Evolutionary conservation across 2,113 vertebrate genomes (phyloP), one percentile per base, ranked within the genome.

Genomic region (Murina feae): DNA sequence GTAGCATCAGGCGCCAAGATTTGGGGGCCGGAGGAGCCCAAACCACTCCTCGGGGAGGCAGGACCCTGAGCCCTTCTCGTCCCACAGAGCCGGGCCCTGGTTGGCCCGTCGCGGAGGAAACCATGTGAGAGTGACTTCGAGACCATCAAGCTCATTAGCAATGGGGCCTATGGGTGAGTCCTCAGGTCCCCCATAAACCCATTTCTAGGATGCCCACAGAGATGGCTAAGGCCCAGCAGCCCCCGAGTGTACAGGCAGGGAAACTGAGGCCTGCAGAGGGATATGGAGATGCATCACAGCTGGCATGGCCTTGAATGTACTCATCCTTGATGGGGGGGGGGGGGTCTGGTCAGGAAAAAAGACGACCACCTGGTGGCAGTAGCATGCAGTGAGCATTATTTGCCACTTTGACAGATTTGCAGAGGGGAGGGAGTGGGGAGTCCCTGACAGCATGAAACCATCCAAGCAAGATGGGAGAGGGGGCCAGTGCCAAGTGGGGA

Each of bases 111-210:
- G 0, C 98, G 99, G 95, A 98, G 99, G 96, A 99, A 99, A 94
- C 99, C 99, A 0, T 98, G 99, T 0, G 99, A 99, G 97, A 99
- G 97, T 0, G 99, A 99, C 97, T 99, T 99, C 53, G 99, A 99
- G 97, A 99, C 99, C 49, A 99, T 99, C 97, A 99, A 99, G 93
- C 98, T 99, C 74, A 99, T 99, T 97, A 99, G 99, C 97, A 99
- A 99, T 0, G 99, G 99, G 17, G 99, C 99, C 60, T 99, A 99
- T 0, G 99, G 99, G 99, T 99, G 98, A 99, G 99, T 86, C 68
- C 32, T 12, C 0, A 4, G n/a, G n/a, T 18, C 16, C 37, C 17
- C 55, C 5, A 0, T 3, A 47, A 68, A 51, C 51, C 42, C 25
- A 13, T 69, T 55, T 89, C 74, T 90, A 47, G 63, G 21, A 18